These are phyloP conservation scores for Heteractis magnifica DNA, from an alignment of 92 coral and sea anemone species.

Conservation along the genomic window DNA sequence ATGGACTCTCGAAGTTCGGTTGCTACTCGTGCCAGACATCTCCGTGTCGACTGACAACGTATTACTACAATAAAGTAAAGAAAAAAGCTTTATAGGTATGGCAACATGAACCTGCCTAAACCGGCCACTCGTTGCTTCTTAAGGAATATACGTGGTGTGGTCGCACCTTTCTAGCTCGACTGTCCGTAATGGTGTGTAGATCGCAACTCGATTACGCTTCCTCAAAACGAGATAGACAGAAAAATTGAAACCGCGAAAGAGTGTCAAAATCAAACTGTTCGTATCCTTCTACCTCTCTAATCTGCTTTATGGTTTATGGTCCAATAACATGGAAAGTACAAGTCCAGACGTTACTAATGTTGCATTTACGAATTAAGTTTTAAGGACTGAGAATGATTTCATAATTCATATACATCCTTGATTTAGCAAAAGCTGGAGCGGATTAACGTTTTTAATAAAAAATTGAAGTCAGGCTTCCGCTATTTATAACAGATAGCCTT, in stretches of 20 bases:
- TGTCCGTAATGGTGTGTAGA: neutral
- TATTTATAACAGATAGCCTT: neutral
- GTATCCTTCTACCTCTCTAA: neutral
- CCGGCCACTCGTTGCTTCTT: neutral
- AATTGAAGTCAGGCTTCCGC: neutral
- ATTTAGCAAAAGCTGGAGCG: neutral
- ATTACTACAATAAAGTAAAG: constrained; percentile 9
- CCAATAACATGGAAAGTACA: neutral
- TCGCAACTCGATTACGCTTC: too few relatives aligned
- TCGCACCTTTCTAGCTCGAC: neutral
- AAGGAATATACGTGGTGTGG: too few relatives aligned
- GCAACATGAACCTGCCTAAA: neutral
- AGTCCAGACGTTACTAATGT: neutral
- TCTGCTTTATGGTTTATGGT: neutral
- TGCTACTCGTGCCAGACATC: constrained; percentile 23
- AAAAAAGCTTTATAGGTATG: neutral
- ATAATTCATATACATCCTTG: neutral
- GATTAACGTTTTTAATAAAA: neutral
- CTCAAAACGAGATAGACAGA: too few relatives aligned
- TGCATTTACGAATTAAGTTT: neutral
- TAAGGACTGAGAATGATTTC: neutral
- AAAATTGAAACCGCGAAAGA: too few relatives aligned
- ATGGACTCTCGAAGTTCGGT: constrained; percentile 60
- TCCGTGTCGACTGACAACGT: constrained; percentile 43
- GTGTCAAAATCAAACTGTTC: too few relatives aligned